Base-by-base conservation (phyloP, 2,113 vertebrate species). In the Tympanuchus pallidicinctus region DNA sequence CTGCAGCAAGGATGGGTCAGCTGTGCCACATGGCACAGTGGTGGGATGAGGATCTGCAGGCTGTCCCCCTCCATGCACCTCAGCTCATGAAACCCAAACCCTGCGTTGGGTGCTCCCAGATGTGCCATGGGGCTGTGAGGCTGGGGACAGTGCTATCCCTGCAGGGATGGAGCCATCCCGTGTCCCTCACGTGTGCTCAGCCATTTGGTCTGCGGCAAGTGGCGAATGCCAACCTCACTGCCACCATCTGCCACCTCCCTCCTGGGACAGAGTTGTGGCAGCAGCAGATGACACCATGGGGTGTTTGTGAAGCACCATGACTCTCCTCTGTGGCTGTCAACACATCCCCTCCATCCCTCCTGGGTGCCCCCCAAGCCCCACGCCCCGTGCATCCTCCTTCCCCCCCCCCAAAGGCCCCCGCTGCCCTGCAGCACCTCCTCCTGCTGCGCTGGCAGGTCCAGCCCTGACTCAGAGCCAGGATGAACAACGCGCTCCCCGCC, bases 241-340 rank as follows among this genome's bases (percentile, higher is more conserved):
- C 73, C 88, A 60, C 88, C 92, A 65, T 91, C 92, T 84, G 88
- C 75, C 84, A 48, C 79, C 22, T 27, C 38, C 70, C 59, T 65
- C 28, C 22, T 22, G 25, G 59, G n/a, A 32, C 16, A 30, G 36
- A 19, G 36, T 27, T 40, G 50, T 3, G 36, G 18, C 40, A 18
- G 19, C 36, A 16, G 50, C 19, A 9, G 24, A 16, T 40, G 43
- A 17, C 47, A 25, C 67, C 12, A 34, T 6, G 21, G 52, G 8
- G 27, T 57, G 56, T 32, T 32, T 19, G 30, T 32, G n/a, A 18
- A 10, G 56, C n/a, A 11, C 56, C 13, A 32, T 3, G 4, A 32
- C 18, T 57, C 56, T n/a, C 10, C 56, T 32, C 30, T 19, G 30
- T 5, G 6, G 48, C 6, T 25, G 64, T 25, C 19, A 34, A 14